phyloP scores from a whole-genome alignment of 92 coral and sea anemone species.

The Phenganax stokvisi region DNA sequence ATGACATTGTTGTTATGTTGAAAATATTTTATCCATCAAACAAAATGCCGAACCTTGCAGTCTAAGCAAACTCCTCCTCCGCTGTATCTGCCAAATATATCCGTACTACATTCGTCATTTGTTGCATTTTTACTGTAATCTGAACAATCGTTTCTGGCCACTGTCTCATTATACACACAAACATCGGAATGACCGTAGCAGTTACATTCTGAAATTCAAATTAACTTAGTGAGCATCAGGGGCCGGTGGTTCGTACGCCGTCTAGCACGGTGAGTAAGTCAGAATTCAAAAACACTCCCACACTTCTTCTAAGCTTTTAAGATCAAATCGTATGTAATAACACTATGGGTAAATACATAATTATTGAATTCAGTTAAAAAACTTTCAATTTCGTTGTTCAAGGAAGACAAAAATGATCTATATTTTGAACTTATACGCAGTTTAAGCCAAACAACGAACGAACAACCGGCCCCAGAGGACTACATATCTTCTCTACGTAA shows the following conservation, averaged over 20 bases:
- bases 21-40: not conserved
- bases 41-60: conserved; percentile 62
- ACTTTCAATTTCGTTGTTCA: too few species aligned
- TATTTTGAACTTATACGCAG: not conserved
- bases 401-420: not conserved
- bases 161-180: conserved; percentile 79
- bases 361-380: too few species aligned
- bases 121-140: conserved; percentile 77
- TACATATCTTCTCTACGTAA: too few species aligned
- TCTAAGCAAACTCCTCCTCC: conserved; percentile 93
- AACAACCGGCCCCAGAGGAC: not conserved
- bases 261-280: too few species aligned
- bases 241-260: not conserved
- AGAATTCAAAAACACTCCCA: too few species aligned
- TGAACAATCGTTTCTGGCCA: conserved; percentile 60
- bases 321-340: too few species aligned
- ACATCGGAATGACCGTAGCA: conserved; percentile 81
- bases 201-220: conserved; percentile 61
- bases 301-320: too few species aligned
- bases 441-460: too few species aligned
- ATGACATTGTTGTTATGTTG: too few species aligned
- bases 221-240: not conserved
- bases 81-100: conserved; percentile 58
- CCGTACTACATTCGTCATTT: conserved; percentile 65
- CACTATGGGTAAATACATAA: too few species aligned